A percentile compares a stretch with the other conserved stretches of the same genome.
Conservation (phyloP, 2,888 invertebrate species). For the Agrotis clavis region DNA sequence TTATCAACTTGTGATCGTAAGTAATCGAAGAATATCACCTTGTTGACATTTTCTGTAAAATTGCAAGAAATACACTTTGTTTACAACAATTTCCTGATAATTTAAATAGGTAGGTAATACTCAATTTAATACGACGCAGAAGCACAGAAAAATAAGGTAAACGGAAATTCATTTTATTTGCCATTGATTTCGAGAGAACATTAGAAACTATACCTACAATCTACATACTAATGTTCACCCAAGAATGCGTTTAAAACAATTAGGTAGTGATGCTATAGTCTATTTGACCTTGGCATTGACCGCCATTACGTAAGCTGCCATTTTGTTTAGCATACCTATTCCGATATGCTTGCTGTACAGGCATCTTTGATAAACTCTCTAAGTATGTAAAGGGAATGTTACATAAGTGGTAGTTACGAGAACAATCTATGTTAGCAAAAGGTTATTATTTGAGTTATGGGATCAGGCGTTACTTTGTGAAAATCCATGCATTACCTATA, state of each 20-base stretch:
- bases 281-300: slow-evolving; percentile 73
- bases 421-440: no score
- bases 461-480: no score
- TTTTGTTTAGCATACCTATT: slow-evolving; percentile 68
- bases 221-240: slow-evolving; percentile 21
- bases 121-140: not conserved
- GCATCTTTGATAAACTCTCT: slow-evolving; percentile 18
- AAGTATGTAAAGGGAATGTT: slow-evolving; percentile 1
- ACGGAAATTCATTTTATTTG: slow-evolving; percentile 35
- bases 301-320: slow-evolving; percentile 58
- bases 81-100: slow-evolving; percentile 20
- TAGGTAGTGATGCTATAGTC: slow-evolving; percentile 28
- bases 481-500: not conserved
- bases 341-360: slow-evolving; percentile 58
- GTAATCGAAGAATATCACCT: not conserved
- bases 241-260: slow-evolving; percentile 50
- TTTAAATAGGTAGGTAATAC: not conserved
- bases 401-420: slow-evolving; percentile 4
- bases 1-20: not conserved
- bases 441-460: no score
- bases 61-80: slow-evolving; percentile 11
- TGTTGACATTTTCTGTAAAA: slow-evolving; percentile 13
- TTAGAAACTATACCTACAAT: slow-evolving; percentile 45
- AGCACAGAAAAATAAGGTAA: slow-evolving; percentile 23
- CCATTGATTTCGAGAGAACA: slow-evolving; percentile 40